Base-by-base conservation (phyloP, 2,113 vertebrate species). In the Mastomys coucha region DNA sequence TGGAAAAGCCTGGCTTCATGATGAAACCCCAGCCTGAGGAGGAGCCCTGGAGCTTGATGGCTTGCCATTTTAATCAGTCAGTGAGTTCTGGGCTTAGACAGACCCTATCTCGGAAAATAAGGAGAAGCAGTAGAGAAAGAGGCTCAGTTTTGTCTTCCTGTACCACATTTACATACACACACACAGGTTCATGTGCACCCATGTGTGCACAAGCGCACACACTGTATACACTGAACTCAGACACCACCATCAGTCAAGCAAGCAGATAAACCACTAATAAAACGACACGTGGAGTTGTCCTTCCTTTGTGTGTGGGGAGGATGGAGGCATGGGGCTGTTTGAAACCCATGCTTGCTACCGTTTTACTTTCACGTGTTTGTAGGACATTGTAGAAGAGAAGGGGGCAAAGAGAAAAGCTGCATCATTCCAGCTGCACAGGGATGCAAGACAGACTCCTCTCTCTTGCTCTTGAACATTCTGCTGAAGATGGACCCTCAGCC, bases 401-500 rank as follows among this genome's bases (percentile, higher is more conserved):
- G 82, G n/a, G n/a, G n/a, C 1, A 5, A 17, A 85, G n/a, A 42
- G 82, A 19, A 85, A 82, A 33, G 20, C 49, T 13, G 5, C 58
- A 7, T 26, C 39, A 70, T 65, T 88, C 70, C 16, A 33, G 31
- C 22, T 26, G 16, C 58, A 65, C 31, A 75, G 11, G 88, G 13
- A 26, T 80, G 73, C 67, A 88, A 77, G 33, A 26, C 16, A 69
- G 13, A 60, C 63, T 42, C 17, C 26, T 7, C 56, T 36, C 60
- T 22, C 81, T 70, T 94, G 72, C 67, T 56, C 58, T 87, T 65
- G 4, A 53, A 9, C 87, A 87, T 49, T n/a, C n/a, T 67, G 58
- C 60, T 76, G 89, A 58, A 96, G 95, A 80, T 2, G 12, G 86
- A 22, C 69, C 89, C 96, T 95, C 87, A 60, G 60, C 73, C 84